phyloP scores from a whole-genome alignment of 2,888 invertebrate genomes.

The Aleiodes leptofemur region DNA sequence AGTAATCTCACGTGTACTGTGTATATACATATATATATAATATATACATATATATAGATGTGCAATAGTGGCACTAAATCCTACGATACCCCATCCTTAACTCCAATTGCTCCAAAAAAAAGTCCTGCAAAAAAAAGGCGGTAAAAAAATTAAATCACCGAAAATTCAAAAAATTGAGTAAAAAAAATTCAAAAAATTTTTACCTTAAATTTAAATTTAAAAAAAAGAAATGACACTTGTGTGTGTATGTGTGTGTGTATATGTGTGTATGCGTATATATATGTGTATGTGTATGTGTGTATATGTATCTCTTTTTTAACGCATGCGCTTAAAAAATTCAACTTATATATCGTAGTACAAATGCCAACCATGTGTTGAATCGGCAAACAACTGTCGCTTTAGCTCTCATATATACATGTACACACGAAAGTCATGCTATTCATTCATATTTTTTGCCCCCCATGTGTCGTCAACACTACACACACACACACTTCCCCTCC shows the following conservation, averaged over 20 bases:
- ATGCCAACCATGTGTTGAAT: constrained; percentile 25
- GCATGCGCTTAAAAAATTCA: constrained; percentile 16
- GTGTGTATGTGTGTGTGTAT: neutral
- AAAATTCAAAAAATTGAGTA: too few species aligned
- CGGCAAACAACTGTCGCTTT: constrained; percentile 42
- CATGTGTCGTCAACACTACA: neutral
- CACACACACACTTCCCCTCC: neutral
- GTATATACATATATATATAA: neutral
- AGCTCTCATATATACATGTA: constrained; percentile 1
- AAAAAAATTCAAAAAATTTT: too few species aligned
- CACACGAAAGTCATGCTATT: constrained; percentile 52
- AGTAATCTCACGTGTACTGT: constrained; percentile 10
- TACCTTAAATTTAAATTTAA: neutral
- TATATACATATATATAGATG: too few species aligned
- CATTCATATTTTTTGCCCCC: constrained; percentile 65
- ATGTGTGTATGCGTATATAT: too few species aligned
- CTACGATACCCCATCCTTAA: too few species aligned
- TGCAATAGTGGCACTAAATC: neutral
- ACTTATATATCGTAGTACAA: constrained; percentile 23
- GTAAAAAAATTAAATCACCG: too few species aligned
- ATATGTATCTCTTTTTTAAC: neutral
- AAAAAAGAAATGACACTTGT: neutral
- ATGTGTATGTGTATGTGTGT: too few species aligned
- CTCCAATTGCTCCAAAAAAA: too few species aligned
- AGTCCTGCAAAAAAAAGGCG: too few species aligned